Base-by-base conservation (phyloP, 1,140 invertebrate genomes). In the Eueides isabella region DNA sequence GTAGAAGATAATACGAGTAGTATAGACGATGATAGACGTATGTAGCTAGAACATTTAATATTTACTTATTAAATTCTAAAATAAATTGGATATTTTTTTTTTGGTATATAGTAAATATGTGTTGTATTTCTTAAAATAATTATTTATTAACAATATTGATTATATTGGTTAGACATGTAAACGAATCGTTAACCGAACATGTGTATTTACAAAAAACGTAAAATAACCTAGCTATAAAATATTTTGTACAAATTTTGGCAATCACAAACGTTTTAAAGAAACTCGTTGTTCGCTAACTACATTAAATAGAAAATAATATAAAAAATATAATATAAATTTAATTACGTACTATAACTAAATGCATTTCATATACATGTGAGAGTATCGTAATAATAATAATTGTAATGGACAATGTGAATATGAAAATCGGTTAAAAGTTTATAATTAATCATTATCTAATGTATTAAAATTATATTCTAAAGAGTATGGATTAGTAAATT, bases 241-340 rank as follows among this genome's bases (percentile, higher is more conserved):
- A 79, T 77, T 80, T 74, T 81, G 72, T 81, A 81, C 80, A 81
- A 77, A 79, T 74, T 77, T 73, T 77, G 77, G 72, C 75, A 81
- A 77, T 72, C 33, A 74, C 63, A 72, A 72, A 77, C 72, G 61
- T 72, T 72, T 74, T 73, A 71, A 67, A 71, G 74, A 73, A 73
- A 63, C 55, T 80, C 74, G 74, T 78, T 78, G 79, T 76, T 70
- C 67, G 31, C 63, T 67, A 73, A 64, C 62, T 55, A 66, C 41
- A 33, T 41, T 38, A 30, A 71, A 71, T 41, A 61, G 11, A 75
- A 66, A 66, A 71, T 71, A 67, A 35, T 78, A 41, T 67, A 41
- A 70, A n/a, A 70, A 67, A 75, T 71, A 67, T 67, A 67, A 44
- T 31, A 61, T 55, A 55, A 28, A 67, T 63, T 28, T 67, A 14